Evolutionary conservation across 2,888 invertebrate species (phyloP).

Genomic region (Cremastinae sp.): DNA sequence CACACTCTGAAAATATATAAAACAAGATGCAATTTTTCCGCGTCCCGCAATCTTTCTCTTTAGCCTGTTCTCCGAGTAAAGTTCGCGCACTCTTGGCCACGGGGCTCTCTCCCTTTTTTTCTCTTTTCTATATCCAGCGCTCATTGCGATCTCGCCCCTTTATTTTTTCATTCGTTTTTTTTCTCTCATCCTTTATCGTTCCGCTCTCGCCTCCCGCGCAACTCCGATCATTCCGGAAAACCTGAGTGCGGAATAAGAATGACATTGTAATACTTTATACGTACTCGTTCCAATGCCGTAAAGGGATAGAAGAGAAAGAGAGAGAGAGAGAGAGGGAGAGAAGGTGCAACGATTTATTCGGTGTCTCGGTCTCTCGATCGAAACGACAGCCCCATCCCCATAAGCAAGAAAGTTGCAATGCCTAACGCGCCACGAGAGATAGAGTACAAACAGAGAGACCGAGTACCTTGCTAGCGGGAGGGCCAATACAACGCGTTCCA

Average conservation of each 20-base stretch:
- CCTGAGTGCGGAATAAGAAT: constrained; percentile 60
- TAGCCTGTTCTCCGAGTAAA: constrained; percentile 54
- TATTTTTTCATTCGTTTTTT: constrained; percentile 36
- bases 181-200: constrained; percentile 13
- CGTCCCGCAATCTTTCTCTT: constrained; percentile 62
- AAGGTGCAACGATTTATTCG: constrained; percentile 53
- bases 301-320: constrained; percentile 39
- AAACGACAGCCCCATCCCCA: constrained; percentile 38
- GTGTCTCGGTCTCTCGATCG: constrained; percentile 56
- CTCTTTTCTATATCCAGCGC: constrained; percentile 12
- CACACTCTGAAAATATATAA: constrained; percentile 46
- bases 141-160: constrained; percentile 43
- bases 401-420: constrained; percentile 26
- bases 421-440: constrained; percentile 15
- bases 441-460: constrained; percentile 33
- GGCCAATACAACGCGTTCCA: constrained; percentile 51
- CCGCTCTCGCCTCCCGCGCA: constrained; percentile 41
- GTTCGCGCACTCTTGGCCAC: constrained; percentile 36
- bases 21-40: constrained; percentile 64
- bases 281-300: constrained; percentile 28
- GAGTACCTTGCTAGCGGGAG: constrained; percentile 50
- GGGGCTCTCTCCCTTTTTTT: constrained; percentile 11
- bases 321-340: constrained; percentile 33
- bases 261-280: constrained; percentile 61
- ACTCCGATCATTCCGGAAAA: constrained; percentile 56